Percentiles rank a stretch among this genome's conserved stretches.
Conservation (phyloP, 2,888 invertebrate species). For the Cremastinae sp. region DNA sequence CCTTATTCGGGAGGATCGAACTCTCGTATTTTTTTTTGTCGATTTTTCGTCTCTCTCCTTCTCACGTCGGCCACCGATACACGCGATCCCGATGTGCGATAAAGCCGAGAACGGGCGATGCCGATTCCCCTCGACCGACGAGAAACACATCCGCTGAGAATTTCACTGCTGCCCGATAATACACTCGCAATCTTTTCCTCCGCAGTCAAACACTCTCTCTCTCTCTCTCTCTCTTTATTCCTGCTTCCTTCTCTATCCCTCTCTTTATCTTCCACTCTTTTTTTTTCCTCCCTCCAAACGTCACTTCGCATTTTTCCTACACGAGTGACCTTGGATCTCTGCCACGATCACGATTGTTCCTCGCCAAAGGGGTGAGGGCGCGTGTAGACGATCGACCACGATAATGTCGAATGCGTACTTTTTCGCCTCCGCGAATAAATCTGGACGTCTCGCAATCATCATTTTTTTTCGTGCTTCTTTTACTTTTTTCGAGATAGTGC, state of each 20-base stretch:
- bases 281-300: constrained; percentile 20
- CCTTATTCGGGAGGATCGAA: constrained; percentile 23
- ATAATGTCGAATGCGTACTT: constrained; percentile 31
- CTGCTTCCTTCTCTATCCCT: neutral
- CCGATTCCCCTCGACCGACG: neutral
- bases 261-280: constrained; percentile 1
- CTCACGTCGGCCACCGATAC: too few species aligned
- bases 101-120: constrained; percentile 25
- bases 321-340: constrained; percentile 62
- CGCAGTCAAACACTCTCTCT: neutral
- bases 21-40: constrained; percentile 35
- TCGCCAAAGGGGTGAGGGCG: constrained; percentile 30
- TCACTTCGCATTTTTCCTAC: constrained; percentile 36
- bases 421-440: neutral
- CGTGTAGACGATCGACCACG: constrained; percentile 31
- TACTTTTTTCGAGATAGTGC: too few species aligned
- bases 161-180: constrained; percentile 34
- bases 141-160: constrained; percentile 16
- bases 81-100: constrained; percentile 48
- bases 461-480: too few species aligned
- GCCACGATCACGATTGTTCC: constrained; percentile 57
- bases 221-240: constrained; percentile 13
- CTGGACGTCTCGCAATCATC: neutral
- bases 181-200: constrained; percentile 20
- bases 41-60: constrained; percentile 1